Conservation (phyloP, 2,888 invertebrate species). For the Acrocyrtus sp. region DNA sequence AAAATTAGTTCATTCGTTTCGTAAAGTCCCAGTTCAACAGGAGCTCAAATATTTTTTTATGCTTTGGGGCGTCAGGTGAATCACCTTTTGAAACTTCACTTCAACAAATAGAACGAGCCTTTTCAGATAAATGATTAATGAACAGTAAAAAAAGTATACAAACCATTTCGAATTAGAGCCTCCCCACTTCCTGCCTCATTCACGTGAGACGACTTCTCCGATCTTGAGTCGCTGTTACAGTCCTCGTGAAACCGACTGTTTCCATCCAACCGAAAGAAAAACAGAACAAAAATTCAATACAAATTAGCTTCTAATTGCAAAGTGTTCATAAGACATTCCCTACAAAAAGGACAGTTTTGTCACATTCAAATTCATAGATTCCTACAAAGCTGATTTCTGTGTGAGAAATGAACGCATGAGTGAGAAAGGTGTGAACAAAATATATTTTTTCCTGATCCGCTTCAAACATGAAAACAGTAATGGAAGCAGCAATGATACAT, state of each 20-base stretch:
- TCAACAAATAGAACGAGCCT: constrained; percentile 16
- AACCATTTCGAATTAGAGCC: constrained; percentile 63
- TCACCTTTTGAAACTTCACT: too few relatives aligned
- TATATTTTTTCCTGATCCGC: not conserved
- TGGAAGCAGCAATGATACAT: too few relatives aligned
- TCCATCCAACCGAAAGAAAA: constrained; percentile 12
- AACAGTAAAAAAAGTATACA: constrained; percentile 40
- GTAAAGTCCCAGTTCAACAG: too few relatives aligned
- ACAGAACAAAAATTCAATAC: not conserved
- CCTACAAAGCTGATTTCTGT: not conserved
- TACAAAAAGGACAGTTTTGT: not conserved
- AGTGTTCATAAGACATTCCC: too few relatives aligned
- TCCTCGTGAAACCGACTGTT: constrained; percentile 63
- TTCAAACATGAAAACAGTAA: not conserved
- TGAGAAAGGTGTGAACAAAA: constrained; percentile 17
- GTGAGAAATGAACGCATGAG: constrained; percentile 20
- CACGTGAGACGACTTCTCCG: constrained; percentile 61
- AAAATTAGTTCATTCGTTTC: not conserved
- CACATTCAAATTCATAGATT: not conserved
- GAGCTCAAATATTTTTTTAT: not conserved
- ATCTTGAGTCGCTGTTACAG: constrained; percentile 63
- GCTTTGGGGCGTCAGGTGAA: constrained; percentile 20
- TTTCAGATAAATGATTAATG: constrained; percentile 21
- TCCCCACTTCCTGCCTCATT: constrained; percentile 64
- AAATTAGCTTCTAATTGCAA: not conserved